phyloP scores from a whole-genome alignment of 2,113 vertebrate species.

The Ictalurus furcatus region DNA sequence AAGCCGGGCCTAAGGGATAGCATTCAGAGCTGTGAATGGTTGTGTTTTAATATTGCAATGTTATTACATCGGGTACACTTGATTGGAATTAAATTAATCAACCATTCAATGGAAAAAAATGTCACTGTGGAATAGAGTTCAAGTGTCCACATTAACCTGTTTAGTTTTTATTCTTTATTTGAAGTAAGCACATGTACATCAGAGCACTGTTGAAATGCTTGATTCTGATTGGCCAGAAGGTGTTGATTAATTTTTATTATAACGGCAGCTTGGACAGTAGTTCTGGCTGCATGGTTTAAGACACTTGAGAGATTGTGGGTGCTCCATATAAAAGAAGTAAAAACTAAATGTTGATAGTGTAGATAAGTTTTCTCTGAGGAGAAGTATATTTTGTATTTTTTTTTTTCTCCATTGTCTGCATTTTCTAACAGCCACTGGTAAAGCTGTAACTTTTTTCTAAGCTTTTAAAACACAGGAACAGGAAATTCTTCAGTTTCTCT shows the following conservation, averaged over 20 bases:
- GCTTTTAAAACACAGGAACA: background rate
- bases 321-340: background rate
- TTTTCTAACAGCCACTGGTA: background rate
- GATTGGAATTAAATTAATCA: background rate
- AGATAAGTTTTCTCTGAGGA: background rate
- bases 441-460: background rate
- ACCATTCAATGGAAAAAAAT: background rate
- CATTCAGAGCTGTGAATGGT: slow-evolving; percentile 10
- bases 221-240: background rate
- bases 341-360: background rate
- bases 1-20: slow-evolving; percentile 24
- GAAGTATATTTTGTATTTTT: background rate
- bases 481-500: background rate
- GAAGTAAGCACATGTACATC: background rate
- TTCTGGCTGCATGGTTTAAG: background rate
- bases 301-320: background rate
- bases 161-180: background rate
- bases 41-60: slow-evolving; percentile 18
- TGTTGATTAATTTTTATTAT: background rate
- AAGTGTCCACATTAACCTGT: background rate
- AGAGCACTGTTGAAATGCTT: background rate
- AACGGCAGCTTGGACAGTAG: background rate
- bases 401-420: background rate
- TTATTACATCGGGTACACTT: background rate
- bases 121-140: background rate